Evolutionary conservation across 2,888 invertebrate genomes (phyloP), one percentile per base, ranked within the genome.

Genomic region (Coleophora flavipennella): DNA sequence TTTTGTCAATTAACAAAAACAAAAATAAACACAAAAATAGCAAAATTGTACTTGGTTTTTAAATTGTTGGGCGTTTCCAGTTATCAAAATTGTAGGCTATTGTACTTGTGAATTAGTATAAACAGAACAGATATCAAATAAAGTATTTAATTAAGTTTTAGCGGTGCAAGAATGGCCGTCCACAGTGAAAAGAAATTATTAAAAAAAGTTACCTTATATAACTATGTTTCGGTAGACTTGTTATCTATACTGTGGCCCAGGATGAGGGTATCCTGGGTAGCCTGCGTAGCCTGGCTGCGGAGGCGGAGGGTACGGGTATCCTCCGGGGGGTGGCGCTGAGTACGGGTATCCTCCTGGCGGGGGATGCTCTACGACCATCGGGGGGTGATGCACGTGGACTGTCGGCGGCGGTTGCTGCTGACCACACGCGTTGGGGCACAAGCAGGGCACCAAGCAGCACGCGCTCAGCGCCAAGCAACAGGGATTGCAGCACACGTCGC

Each of bases 351-450:
- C 62, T 1, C 62, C 64, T 1, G 64, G 71, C 1, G 66, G 57
- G 1, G 56, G 69, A 31, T 73, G 72, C 12, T 75, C 67, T 9
- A 76, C 51, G 29, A 71, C 45, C 10, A 67, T 53, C 2, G 71
- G 64, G 1, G 78, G 78, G 2, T 77, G 81, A 20, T 80, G 81
- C 1, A 59, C 61, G 31, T 73, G 65, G n/a, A 80, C 66, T 39
- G 70, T 76, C 0, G 68, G 69, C 0, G 68, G 79, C 0, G 67
- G 78, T 35, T 56, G 63, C 10, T 72, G 78, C 43, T 73, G 77
- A 0, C 83, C 83, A 35, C 83, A 83, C 3, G 80, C 81, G 57
- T 83, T 81, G 1, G 81, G 80, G 40, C 83, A 84, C 40, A 77
- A 56, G 49, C 83, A 81, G 12, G 83, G 81, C 11, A 81, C 57